phyloP scores from a whole-genome alignment of 2,888 invertebrate species.

The Clistopyga incitator region DNA sequence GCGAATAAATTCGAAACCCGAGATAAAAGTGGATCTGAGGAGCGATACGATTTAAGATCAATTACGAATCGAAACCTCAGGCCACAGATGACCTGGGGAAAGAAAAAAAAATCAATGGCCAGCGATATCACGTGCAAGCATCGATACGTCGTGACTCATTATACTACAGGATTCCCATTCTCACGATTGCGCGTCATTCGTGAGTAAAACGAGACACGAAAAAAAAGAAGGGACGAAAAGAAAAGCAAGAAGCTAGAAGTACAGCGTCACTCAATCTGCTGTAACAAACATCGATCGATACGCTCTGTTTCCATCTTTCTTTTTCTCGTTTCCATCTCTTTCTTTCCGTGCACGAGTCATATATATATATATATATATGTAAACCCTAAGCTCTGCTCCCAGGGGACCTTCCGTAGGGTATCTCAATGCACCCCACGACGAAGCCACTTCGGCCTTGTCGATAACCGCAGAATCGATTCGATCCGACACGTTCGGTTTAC shows the following conservation, averaged over 20 bases:
- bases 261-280: constrained; percentile 57
- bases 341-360: not conserved
- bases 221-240: constrained; percentile 9
- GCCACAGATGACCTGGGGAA: constrained; percentile 4
- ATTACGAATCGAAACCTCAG: constrained; percentile 32
- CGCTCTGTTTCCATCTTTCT: constrained; percentile 47
- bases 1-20: not conserved
- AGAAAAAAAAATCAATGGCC: not conserved
- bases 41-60: constrained; percentile 28
- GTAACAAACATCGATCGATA: constrained; percentile 58
- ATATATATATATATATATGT: constrained; percentile 1
- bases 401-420: not conserved
- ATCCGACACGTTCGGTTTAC: no score
- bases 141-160: constrained; percentile 45
- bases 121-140: constrained; percentile 12
- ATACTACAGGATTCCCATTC: constrained; percentile 46
- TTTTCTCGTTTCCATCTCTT: not conserved
- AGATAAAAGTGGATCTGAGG: not conserved
- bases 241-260: constrained; percentile 25
- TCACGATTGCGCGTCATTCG: constrained; percentile 47
- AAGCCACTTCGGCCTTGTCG: no score
- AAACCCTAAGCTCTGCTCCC: not conserved
- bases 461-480: no score
- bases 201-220: constrained; percentile 46
- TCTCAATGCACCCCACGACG: no score